Evolutionary conservation across 2,888 invertebrate species (phyloP), one percentile per base, ranked within the genome.

Genomic region (Taenaris catops): DNA sequence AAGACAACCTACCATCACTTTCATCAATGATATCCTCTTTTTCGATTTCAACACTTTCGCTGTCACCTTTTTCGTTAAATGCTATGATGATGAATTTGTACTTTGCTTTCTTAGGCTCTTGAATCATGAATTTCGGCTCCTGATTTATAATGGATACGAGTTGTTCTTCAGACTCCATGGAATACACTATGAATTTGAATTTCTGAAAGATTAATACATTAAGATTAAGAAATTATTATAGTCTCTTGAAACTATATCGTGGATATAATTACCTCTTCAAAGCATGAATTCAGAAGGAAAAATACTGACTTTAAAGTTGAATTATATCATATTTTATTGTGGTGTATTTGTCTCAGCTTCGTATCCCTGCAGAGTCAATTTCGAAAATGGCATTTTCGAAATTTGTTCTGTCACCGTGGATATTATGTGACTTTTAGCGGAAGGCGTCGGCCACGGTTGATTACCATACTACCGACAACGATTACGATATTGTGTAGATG

Each of bases 1-100:
- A n/a, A n/a, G n/a, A n/a, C n/a, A n/a, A n/a, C n/a, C n/a, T 45
- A 76, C 78, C 66, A 52, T 51, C 44, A 8, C 51, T 53, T 44
- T 69, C 63, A 37, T 68, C 58, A 2, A 65, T 29, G 8, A 84
- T 62, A 44, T 61, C 65, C 1, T 63, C 68, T 39, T 66, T 68
- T 2, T 60, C 56, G 17, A 86, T 75, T 42, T 70, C 68, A 2
- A 86, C 73, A 4, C 57, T 47, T 25, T 58, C 54, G 46, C 84
- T 86, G 17, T 72, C 65, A n/a, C 84, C 86, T 56, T 81, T 86
- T 9, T 73, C 75, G 39, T 86, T 86, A 37, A 66, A 65, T 1
- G 86, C 78, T 25, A 64, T 50, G 6, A 86, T 67, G 7, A 69
- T 49, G 27, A 86, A 73, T 44, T 71, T 78, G 43, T 75, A 84